phyloP scores from a whole-genome alignment of 1,140 invertebrate species.

The Listronotus bonariensis region DNA sequence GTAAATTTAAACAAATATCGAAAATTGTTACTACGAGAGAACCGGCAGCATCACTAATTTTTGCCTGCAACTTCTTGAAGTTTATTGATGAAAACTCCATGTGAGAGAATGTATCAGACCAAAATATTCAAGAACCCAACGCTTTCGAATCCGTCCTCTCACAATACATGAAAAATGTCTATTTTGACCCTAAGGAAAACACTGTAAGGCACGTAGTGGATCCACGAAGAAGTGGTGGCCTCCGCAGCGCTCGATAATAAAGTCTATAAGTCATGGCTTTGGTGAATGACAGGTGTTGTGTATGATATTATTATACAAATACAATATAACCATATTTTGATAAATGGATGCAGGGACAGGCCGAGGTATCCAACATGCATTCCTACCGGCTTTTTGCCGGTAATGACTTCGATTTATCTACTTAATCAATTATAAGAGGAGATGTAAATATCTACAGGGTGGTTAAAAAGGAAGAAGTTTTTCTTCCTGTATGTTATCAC shows the following conservation, averaged over 20 bases:
- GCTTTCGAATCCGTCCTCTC: not conserved
- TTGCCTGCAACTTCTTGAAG: too few relatives aligned
- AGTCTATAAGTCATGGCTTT: slow-evolving; percentile 37
- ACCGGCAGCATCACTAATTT: too few relatives aligned
- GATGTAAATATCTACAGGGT: too few relatives aligned
- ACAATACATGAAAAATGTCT: slow-evolving; percentile 25
- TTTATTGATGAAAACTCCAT: too few relatives aligned
- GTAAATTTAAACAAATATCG: too few relatives aligned
- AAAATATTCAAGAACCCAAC: too few relatives aligned
- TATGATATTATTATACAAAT: slow-evolving; percentile 38
- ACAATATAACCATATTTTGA: slow-evolving; percentile 39
- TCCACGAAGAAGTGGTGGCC: slow-evolving; percentile 13
- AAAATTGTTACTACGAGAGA: too few relatives aligned
- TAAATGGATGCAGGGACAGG: slow-evolving; percentile 27
- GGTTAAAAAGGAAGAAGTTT: too few relatives aligned
- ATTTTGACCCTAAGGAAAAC: slow-evolving; percentile 27
- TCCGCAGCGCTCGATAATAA: slow-evolving; percentile 29
- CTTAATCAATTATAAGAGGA: slow-evolving; percentile 33
- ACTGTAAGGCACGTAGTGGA: not conserved
- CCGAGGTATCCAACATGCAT: slow-evolving; percentile 33
- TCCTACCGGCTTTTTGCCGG: slow-evolving; percentile 38
- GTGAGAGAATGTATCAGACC: too few relatives aligned
- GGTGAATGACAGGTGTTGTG: slow-evolving; percentile 41
- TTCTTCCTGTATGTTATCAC: too few relatives aligned
- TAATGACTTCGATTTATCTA: slow-evolving; percentile 40